These are phyloP conservation scores for Antennarius maculatus DNA, from an alignment of 2,797 vertebrate genomes.

Conservation along the genomic window DNA sequence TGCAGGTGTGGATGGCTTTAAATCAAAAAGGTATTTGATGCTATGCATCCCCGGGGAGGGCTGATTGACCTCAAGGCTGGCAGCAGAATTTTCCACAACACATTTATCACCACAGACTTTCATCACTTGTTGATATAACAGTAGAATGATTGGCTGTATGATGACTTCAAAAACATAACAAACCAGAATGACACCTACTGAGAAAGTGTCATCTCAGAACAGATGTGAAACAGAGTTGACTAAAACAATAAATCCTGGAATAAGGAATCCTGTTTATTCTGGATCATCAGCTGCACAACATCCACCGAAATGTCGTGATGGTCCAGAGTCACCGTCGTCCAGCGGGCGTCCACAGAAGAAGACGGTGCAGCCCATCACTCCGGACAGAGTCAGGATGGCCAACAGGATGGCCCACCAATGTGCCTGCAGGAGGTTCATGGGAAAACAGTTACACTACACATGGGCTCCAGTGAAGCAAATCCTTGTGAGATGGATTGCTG, in stretches of 20 bases:
- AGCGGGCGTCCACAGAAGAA: slow-evolving; percentile 77
- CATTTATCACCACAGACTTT: slow-evolving; percentile 4
- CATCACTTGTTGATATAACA: slow-evolving; percentile 4
- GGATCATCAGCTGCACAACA: not conserved
- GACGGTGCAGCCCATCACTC: slow-evolving; percentile 79
- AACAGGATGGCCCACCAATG: slow-evolving; percentile 84
- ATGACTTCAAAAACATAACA: slow-evolving; percentile 11
- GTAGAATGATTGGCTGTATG: not conserved
- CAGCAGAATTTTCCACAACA: slow-evolving; percentile 39
- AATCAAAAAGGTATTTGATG: not conserved
- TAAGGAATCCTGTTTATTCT: not conserved
- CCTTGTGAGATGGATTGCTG: not conserved
- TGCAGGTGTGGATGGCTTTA: slow-evolving; percentile 38
- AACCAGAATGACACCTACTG: not conserved
- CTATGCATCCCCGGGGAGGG: not conserved
- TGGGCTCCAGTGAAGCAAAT: not conserved
- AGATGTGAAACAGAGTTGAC: slow-evolving; percentile 6
- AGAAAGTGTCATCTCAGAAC: slow-evolving; percentile 13
- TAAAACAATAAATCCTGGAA: not conserved
- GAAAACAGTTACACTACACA: not conserved
- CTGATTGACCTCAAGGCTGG: slow-evolving; percentile 17
- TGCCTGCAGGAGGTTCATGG: slow-evolving; percentile 60
- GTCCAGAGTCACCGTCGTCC: slow-evolving; percentile 48
- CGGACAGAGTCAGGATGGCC: slow-evolving; percentile 78
- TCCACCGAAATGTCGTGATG: too few species aligned